phyloP scores from a whole-genome alignment of 2,888 invertebrate species.

The Sceliomorpha sp. region DNA sequence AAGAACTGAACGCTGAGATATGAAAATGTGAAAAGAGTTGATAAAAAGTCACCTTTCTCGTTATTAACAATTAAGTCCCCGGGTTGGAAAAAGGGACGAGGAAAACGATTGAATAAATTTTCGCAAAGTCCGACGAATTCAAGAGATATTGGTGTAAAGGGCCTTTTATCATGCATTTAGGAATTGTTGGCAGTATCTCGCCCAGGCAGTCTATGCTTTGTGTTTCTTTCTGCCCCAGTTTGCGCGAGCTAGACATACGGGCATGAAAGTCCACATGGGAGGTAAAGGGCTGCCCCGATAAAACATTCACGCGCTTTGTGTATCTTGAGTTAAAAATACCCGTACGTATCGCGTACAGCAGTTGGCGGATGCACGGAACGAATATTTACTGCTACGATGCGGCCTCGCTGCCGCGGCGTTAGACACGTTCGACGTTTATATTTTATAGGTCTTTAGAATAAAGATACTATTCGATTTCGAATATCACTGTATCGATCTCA shows the following conservation, averaged over 20 bases:
- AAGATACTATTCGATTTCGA: slow-evolving; percentile 52
- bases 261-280: slow-evolving; percentile 65
- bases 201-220: slow-evolving; percentile 72
- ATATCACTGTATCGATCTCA: slow-evolving; percentile 46
- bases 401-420: slow-evolving; percentile 40
- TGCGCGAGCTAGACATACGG: slow-evolving; percentile 67
- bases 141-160: slow-evolving; percentile 49
- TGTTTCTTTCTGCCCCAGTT: slow-evolving; percentile 74
- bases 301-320: slow-evolving; percentile 75
- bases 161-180: slow-evolving; percentile 69
- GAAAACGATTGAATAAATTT: slow-evolving; percentile 51
- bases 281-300: slow-evolving; percentile 72
- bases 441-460: slow-evolving; percentile 57
- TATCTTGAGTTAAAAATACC: slow-evolving; percentile 75
- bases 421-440: slow-evolving; percentile 60
- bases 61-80: slow-evolving; percentile 22
- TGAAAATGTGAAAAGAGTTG: too few species aligned
- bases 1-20: too few species aligned
- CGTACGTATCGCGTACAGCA: slow-evolving; percentile 63
- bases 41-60: too few species aligned
- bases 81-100: slow-evolving; percentile 29
- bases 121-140: slow-evolving; percentile 38
- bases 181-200: slow-evolving; percentile 74
- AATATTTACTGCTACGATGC: slow-evolving; percentile 55
- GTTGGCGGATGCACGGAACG: slow-evolving; percentile 52